phyloP scores from a whole-genome alignment of 1,140 invertebrate genomes.

The Melanaphis sacchari region DNA sequence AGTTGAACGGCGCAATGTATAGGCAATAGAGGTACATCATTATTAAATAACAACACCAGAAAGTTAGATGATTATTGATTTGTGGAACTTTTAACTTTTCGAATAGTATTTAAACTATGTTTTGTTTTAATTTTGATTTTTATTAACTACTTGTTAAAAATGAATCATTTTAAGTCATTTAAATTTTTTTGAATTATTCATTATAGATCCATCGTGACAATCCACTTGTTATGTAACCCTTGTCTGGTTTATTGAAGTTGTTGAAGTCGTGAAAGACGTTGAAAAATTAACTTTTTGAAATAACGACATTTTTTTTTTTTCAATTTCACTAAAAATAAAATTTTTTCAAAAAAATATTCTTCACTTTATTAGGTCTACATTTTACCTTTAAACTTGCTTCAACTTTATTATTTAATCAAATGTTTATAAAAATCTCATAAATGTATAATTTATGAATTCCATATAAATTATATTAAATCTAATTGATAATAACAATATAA shows the following conservation, averaged over 20 bases:
- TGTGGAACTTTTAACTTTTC: neutral
- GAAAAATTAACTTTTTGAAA: fast-evolving
- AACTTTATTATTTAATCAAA: neutral
- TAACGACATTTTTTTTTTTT: neutral
- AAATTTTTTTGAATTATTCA: neutral
- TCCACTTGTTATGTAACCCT: neutral
- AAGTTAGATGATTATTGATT: neutral
- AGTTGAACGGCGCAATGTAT: slow-evolving; percentile 11
- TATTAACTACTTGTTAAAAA: neutral
- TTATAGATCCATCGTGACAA: neutral
- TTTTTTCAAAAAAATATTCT: neutral
- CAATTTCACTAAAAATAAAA: neutral
- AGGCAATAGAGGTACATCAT: neutral
- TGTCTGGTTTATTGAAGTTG: neutral
- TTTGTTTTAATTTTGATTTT: neutral
- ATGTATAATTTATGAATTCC: neutral
- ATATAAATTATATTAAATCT: neutral
- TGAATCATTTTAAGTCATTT: neutral
- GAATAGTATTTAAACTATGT: neutral
- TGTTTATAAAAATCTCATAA: neutral
- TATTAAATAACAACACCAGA: neutral
- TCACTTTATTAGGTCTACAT: neutral
- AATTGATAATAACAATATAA: neutral
- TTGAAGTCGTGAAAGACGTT: neutral
- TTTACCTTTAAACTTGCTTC: neutral